Evolutionary conservation across 2,113 vertebrate genomes (phyloP).

Genomic region (Nannospalax galili): DNA sequence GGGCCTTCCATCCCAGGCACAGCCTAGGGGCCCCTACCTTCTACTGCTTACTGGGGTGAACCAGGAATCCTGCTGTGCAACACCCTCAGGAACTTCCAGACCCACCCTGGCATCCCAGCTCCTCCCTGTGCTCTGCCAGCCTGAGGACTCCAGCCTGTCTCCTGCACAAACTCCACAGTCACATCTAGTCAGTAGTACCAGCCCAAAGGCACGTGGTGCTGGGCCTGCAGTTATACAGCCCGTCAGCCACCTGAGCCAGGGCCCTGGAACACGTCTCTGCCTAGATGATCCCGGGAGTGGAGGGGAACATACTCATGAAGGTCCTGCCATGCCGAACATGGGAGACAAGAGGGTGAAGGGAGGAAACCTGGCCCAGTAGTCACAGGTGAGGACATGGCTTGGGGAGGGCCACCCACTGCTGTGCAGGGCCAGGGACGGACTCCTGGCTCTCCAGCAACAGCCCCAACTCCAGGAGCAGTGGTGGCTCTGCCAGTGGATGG

Average conservation of each 20-base stretch:
- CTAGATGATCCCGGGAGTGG: fast-evolving
- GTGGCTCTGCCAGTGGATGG: not conserved
- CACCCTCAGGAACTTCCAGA: not conserved
- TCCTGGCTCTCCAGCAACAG: not conserved
- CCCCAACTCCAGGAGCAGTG: not conserved
- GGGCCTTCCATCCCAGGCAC: not conserved
- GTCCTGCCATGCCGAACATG: not conserved
- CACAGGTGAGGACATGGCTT: not conserved
- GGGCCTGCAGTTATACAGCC: fast-evolving
- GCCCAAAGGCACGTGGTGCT: not conserved
- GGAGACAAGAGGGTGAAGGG: fast-evolving
- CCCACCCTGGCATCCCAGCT: fast-evolving
- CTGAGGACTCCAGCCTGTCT: not conserved
- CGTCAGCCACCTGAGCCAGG: not conserved
- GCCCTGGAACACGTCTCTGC: not conserved
- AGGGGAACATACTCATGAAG: fast-evolving
- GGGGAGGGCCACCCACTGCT: not conserved
- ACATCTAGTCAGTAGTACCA: not conserved
- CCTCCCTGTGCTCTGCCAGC: not conserved
- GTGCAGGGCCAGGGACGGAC: not conserved
- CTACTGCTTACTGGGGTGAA: no score
- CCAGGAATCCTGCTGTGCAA: not conserved
- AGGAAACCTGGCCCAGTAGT: fast-evolving
- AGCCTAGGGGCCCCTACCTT: fast-evolving
- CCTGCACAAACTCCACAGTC: not conserved